Evolutionary conservation across 2,113 vertebrate genomes (phyloP).

Genomic region (Psittacula cyanocephala): DNA sequence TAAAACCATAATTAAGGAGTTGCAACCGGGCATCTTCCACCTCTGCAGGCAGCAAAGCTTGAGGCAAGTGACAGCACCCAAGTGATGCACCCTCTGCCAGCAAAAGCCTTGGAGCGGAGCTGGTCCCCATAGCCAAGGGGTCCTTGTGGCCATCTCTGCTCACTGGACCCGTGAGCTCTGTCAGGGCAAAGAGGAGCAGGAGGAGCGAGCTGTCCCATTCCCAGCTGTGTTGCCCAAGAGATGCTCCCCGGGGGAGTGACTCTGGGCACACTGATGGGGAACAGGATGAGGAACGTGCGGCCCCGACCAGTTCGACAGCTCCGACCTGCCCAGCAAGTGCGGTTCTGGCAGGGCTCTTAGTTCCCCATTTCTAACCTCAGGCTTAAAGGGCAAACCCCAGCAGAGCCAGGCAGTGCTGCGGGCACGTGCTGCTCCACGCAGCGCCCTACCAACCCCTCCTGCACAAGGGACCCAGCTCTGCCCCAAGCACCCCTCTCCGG

Average conservation of each 20-base stretch:
- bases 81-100: not conserved
- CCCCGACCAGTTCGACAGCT: not conserved
- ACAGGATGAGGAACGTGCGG: not conserved
- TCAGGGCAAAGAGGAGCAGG: accelerated
- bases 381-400: constrained; percentile 11
- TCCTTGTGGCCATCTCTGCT: accelerated
- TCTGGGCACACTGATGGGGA: not conserved
- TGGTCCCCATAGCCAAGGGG: accelerated
- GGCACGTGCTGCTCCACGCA: not conserved
- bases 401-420: not conserved
- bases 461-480: not conserved
- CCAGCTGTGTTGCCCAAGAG: not conserved
- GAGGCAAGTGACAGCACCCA: accelerated
- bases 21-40: not conserved
- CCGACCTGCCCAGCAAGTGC: not conserved
- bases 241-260: accelerated
- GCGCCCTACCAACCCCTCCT: not conserved
- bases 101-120: accelerated
- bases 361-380: not conserved
- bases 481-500: not conserved
- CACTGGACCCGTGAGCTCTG: accelerated
- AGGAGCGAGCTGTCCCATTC: accelerated
- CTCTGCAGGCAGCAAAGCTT: not conserved
- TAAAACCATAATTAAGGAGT: not conserved
- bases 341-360: not conserved